Evolutionary conservation across 2,797 vertebrate species (phyloP).

Genomic region (Melanotaenia parkinsoni): DNA sequence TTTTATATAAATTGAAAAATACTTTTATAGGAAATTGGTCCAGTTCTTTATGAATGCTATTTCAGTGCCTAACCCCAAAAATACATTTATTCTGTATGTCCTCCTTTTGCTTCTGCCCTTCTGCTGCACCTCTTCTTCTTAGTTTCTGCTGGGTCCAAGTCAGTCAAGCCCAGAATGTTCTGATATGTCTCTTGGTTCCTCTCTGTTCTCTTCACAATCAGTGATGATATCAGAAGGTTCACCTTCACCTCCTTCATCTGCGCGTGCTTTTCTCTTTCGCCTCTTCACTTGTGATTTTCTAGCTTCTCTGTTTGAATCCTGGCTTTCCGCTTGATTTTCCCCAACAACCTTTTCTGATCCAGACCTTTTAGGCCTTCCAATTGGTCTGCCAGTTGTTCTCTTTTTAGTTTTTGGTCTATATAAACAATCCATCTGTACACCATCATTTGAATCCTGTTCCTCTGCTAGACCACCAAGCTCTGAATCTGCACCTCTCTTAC

Average conservation of each 20-base stretch:
- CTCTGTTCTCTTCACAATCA: neutral
- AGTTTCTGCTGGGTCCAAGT: neutral
- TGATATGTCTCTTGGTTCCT: neutral
- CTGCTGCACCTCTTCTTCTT: neutral
- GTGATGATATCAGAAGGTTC: neutral
- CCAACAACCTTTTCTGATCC: neutral
- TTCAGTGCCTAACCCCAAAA: neutral
- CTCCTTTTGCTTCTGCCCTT: neutral
- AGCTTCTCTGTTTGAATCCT: neutral
- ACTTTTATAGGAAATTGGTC: neutral
- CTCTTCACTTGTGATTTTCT: neutral
- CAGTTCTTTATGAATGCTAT: neutral
- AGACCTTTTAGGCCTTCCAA: conserved; percentile 14
- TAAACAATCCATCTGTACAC: neutral
- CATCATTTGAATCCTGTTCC: conserved; percentile 10
- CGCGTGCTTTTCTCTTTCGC: neutral
- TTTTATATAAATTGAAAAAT: neutral
- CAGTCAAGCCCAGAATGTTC: neutral
- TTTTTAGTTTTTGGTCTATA: conserved; percentile 1
- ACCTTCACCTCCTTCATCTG: neutral
- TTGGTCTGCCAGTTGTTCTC: neutral
- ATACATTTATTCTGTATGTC: too few species aligned
- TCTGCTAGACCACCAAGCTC: conserved; percentile 6
- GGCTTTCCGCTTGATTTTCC: neutral
- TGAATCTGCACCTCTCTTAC: neutral